Evolutionary conservation across 2,888 invertebrate species (phyloP).

Genomic region (Ecliptopera silaceata): DNA sequence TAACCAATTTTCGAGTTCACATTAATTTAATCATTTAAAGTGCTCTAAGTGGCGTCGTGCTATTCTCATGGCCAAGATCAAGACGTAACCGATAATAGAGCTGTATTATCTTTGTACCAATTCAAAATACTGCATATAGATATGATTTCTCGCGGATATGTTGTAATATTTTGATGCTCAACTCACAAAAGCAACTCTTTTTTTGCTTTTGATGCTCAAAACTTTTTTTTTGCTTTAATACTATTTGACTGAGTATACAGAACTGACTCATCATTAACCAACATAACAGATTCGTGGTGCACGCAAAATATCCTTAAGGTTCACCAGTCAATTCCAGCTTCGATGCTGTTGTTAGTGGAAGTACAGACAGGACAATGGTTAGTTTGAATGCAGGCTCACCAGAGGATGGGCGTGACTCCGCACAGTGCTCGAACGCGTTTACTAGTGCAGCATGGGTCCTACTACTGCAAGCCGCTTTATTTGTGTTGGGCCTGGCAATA

Average conservation of each 20-base stretch:
- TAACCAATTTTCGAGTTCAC: conserved; percentile 39
- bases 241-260: too few species aligned
- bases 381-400: conserved; percentile 45
- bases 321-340: too few species aligned
- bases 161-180: too few species aligned
- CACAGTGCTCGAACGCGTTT: conserved; percentile 60
- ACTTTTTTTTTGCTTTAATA: too few species aligned
- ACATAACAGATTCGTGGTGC: too few species aligned
- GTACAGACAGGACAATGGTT: not conserved
- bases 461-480: conserved; percentile 83
- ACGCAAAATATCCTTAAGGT: too few species aligned
- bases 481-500: conserved; percentile 99
- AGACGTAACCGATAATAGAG: conserved; percentile 21
- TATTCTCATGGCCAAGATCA: conserved; percentile 2
- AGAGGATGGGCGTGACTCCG: conserved; percentile 64
- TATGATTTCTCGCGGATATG: too few species aligned
- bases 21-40: conserved; percentile 34
- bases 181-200: too few species aligned
- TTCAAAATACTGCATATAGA: too few species aligned
- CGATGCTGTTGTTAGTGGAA: too few species aligned
- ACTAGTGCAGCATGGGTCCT: conserved; percentile 75
- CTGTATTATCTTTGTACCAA: conserved; percentile 8
- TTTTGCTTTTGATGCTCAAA: too few species aligned
- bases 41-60: conserved; percentile 16
- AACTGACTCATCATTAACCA: too few species aligned